Evolutionary conservation across 2,797 vertebrate species (phyloP).

Genomic region (Coracias cyanogaster): DNA sequence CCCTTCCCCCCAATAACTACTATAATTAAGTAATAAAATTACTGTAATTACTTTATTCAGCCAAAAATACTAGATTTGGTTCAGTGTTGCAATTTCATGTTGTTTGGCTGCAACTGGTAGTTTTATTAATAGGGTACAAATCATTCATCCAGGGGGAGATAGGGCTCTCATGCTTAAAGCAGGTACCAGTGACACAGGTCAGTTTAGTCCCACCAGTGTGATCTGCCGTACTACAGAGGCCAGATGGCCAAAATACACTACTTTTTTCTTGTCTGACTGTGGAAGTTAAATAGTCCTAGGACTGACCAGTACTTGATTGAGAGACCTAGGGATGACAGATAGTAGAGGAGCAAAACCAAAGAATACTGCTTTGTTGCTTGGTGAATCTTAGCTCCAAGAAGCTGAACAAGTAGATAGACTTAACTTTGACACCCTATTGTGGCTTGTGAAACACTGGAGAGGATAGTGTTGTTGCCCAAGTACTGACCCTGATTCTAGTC

Average conservation of each 20-base stretch:
- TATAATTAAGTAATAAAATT: background rate
- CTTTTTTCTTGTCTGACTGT: background rate
- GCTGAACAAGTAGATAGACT: background rate
- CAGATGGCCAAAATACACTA: background rate
- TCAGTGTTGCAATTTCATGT: background rate
- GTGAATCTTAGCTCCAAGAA: background rate
- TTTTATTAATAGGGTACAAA: background rate
- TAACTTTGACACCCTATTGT: background rate
- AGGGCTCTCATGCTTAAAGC: background rate
- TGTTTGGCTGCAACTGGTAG: background rate
- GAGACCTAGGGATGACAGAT: background rate
- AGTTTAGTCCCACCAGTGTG: background rate
- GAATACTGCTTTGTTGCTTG: background rate
- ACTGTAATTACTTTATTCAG: background rate
- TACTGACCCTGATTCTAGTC: background rate
- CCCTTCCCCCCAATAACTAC: background rate
- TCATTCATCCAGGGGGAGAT: background rate
- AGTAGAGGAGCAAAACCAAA: background rate
- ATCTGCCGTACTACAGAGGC: background rate
- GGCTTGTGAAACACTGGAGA: background rate
- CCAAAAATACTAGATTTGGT: background rate
- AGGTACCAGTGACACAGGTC: background rate
- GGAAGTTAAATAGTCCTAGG: background rate
- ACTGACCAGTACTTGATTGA: background rate
- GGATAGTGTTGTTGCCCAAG: background rate